Conservation (phyloP, 2,888 invertebrate genomes). For the Acrobasis consociella region DNA sequence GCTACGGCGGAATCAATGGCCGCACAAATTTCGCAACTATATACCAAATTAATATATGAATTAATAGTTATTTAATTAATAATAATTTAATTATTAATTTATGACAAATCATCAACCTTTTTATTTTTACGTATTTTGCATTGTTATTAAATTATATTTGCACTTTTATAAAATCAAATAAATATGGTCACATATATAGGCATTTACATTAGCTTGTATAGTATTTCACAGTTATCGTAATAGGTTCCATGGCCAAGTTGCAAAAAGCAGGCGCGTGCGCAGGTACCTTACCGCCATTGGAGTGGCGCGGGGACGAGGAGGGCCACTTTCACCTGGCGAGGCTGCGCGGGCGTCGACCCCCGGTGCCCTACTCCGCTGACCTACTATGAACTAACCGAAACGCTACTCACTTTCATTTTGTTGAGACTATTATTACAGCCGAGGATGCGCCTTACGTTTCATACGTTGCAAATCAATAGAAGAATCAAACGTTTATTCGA, state of each 20-base stretch:
- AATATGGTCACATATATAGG: constrained; percentile 68
- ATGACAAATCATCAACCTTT: too few species aligned
- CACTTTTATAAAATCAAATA: constrained; percentile 34
- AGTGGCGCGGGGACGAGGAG: constrained; percentile 59
- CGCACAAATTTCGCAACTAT: too few species aligned
- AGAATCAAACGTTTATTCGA: too few species aligned
- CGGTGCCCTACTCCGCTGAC: constrained; percentile 80
- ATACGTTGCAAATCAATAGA: constrained; percentile 43
- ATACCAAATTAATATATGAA: too few species aligned
- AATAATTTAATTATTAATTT: too few species aligned
- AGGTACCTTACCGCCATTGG: constrained; percentile 60
- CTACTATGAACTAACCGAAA: constrained; percentile 74
- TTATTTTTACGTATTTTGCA: too few species aligned
- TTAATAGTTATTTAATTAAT: too few species aligned
- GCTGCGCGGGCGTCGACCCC: constrained; percentile 82
- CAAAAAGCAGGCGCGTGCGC: constrained; percentile 80
- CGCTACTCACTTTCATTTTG: constrained; percentile 79
- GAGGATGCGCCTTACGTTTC: constrained; percentile 69
- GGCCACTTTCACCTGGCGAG: constrained; percentile 80
- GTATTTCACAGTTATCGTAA: constrained; percentile 78
- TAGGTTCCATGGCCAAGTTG: constrained; percentile 81
- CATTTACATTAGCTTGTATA: constrained; percentile 69
- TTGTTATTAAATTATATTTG: too few species aligned
- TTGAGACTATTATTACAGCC: constrained; percentile 65
- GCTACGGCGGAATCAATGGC: too few species aligned